phyloP scores from a whole-genome alignment of 30 jellyfish, hydroid and myxozoan species.

The Aurelia coerulea region DNA sequence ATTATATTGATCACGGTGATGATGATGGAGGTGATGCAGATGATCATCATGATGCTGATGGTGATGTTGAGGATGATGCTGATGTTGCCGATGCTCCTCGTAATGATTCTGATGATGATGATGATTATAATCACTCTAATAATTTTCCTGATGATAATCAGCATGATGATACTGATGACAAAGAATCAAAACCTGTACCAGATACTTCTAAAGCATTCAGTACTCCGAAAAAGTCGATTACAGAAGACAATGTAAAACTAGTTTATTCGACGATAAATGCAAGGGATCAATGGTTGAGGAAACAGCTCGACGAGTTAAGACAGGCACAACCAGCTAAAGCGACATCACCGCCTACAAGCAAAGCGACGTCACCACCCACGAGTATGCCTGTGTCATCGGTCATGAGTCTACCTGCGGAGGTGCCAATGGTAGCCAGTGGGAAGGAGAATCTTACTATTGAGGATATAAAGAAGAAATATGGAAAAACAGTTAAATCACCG shows the following conservation, averaged over 20 bases:
- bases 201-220: slow-evolving; percentile 31
- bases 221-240: slow-evolving; percentile 37
- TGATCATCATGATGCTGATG: no score
- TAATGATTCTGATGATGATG: no score
- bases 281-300: slow-evolving; percentile 87
- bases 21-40: no score
- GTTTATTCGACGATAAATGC: slow-evolving; percentile 70
- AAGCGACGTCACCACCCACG: no score
- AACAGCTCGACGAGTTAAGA: slow-evolving; percentile 70
- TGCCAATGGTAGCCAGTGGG: neutral
- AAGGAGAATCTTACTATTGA: slow-evolving; percentile 47
- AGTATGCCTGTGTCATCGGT: neutral
- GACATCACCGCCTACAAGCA: neutral
- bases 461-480: slow-evolving; percentile 53
- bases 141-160: no score
- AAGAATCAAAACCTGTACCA: slow-evolving; percentile 11
- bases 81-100: no score
- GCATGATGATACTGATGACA: neutral
- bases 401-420: neutral
- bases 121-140: no score
- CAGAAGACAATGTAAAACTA: slow-evolving; percentile 59
- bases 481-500: slow-evolving; percentile 36
- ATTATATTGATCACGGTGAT: no score
- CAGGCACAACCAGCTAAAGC: slow-evolving; percentile 27
- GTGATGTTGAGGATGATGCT: no score